A percentile compares a stretch with the other conserved stretches of the same genome.
Evolutionary conservation across 1,140 invertebrate species (phyloP).

Genomic region (Lepidotrigona ventralis): DNA sequence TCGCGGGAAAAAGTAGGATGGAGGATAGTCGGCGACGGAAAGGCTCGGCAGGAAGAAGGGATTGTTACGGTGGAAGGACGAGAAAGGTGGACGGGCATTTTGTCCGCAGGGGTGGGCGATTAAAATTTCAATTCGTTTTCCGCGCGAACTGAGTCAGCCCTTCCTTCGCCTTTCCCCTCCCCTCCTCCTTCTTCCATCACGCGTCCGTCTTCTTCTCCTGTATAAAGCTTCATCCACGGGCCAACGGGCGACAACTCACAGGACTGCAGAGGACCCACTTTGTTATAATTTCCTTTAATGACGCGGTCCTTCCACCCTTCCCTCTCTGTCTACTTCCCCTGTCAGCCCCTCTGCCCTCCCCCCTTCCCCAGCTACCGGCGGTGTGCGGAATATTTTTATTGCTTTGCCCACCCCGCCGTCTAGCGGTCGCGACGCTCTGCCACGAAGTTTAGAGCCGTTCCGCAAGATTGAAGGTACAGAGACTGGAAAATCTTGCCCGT

Average conservation of each 20-base stretch:
- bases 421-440: conserved; percentile 35
- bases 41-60: conserved; percentile 33
- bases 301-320: conserved; percentile 49
- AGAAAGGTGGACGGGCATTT: conserved; percentile 59
- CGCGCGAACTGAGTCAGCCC: conserved; percentile 69
- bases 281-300: conserved; percentile 73
- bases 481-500: conserved; percentile 39
- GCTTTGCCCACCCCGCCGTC: conserved; percentile 39
- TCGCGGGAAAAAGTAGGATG: background rate
- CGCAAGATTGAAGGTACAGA: conserved; percentile 46
- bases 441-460: conserved; percentile 39
- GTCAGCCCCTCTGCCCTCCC: background rate
- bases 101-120: conserved; percentile 65
- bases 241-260: conserved; percentile 49
- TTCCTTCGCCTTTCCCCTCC: conserved; percentile 53
- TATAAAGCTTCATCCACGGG: conserved; percentile 53
- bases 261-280: conserved; percentile 64
- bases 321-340: conserved; percentile 39
- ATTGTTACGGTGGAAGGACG: conserved; percentile 46
- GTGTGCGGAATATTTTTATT: conserved; percentile 65
- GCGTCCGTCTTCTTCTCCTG: conserved; percentile 47
- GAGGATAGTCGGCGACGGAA: conserved; percentile 9
- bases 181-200: conserved; percentile 47
- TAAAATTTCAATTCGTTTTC: conserved; percentile 75
- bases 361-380: conserved; percentile 7